These are phyloP conservation scores for Diplodus puntazzo DNA, from an alignment of 2,797 vertebrate species.

Conservation along the genomic window DNA sequence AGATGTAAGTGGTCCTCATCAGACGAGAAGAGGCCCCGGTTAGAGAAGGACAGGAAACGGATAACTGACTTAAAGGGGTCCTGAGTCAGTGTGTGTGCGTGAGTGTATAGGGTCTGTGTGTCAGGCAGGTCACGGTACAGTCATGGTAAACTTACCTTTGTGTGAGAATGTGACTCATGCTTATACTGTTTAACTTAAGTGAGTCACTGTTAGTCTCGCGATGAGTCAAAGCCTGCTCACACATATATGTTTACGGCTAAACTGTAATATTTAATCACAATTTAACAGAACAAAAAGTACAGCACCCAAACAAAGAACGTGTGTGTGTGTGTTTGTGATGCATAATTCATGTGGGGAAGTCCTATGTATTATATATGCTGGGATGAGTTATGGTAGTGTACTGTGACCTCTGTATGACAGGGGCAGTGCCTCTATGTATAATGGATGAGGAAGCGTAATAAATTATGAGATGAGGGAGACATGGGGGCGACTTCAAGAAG, in stretches of 20 bases:
- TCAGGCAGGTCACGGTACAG: constrained; percentile 54
- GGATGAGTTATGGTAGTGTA: constrained; percentile 37
- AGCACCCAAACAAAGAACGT: constrained; percentile 57
- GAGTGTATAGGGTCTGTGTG: constrained; percentile 19
- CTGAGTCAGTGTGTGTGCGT: constrained; percentile 63
- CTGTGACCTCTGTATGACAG: constrained; percentile 64
- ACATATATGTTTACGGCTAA: constrained; percentile 16
- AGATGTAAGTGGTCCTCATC: constrained; percentile 65
- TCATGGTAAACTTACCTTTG: constrained; percentile 45
- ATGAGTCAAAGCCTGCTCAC: constrained; percentile 50
- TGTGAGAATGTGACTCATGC: constrained; percentile 54
- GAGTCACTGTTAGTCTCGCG: constrained; percentile 48
- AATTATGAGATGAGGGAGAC: constrained; percentile 59
- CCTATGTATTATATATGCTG: constrained; percentile 53
- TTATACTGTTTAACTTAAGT: constrained; percentile 28
- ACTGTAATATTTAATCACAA: constrained; percentile 3
- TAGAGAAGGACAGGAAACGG: constrained; percentile 63
- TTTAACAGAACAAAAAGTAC: constrained; percentile 54
- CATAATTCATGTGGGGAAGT: constrained; percentile 59
- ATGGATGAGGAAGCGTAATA: constrained; percentile 68
- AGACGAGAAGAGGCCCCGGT: constrained; percentile 50
- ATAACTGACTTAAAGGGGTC: constrained; percentile 50
- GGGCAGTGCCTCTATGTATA: constrained; percentile 52
- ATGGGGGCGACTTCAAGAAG: constrained; percentile 6
- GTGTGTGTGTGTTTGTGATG: constrained; percentile 33